Percentiles rank a stretch among this genome's conserved stretches.
Evolutionary conservation across 2,888 invertebrate genomes (phyloP).

Genomic region (Hemicrepidius hirtus): DNA sequence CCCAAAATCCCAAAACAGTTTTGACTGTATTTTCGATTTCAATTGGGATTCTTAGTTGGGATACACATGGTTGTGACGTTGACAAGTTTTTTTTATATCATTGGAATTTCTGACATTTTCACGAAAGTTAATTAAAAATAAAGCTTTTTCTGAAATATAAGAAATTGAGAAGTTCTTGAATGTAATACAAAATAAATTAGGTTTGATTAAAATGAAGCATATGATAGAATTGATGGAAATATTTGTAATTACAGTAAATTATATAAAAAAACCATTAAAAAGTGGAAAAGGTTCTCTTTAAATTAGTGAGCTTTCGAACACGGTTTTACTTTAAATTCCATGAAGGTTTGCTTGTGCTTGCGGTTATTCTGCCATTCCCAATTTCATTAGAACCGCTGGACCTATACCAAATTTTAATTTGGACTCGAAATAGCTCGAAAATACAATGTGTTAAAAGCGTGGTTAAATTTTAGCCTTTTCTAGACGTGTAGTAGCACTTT

Average conservation of each 20-base stretch:
- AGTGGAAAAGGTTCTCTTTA: neutral
- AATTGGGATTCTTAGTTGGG: no score
- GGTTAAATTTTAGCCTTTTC: conserved; percentile 29
- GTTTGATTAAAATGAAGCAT: no score
- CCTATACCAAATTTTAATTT: conserved; percentile 43
- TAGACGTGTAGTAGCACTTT: conserved; percentile 12
- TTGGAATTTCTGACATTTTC: no score
- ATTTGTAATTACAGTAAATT: conserved; percentile 1
- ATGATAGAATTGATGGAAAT: no score
- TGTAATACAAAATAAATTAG: no score
- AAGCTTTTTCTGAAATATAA: no score
- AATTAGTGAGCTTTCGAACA: conserved; percentile 30
- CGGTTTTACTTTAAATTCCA: conserved; percentile 38
- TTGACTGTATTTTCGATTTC: no score
- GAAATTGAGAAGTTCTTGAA: no score
- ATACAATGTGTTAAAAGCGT: conserved; percentile 33
- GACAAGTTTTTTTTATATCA: no score
- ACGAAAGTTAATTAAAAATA: no score
- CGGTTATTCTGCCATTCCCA: conserved; percentile 36
- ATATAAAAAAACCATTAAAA: conserved; percentile 18
- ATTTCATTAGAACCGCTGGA: conserved; percentile 37
- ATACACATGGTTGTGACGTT: no score
- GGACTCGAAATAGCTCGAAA: conserved; percentile 30
- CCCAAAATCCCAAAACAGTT: no score
- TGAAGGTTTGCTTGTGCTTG: conserved; percentile 40